Evolutionary conservation across 2,888 invertebrate genomes (phyloP).

Genomic region (Drosophila emarginata): DNA sequence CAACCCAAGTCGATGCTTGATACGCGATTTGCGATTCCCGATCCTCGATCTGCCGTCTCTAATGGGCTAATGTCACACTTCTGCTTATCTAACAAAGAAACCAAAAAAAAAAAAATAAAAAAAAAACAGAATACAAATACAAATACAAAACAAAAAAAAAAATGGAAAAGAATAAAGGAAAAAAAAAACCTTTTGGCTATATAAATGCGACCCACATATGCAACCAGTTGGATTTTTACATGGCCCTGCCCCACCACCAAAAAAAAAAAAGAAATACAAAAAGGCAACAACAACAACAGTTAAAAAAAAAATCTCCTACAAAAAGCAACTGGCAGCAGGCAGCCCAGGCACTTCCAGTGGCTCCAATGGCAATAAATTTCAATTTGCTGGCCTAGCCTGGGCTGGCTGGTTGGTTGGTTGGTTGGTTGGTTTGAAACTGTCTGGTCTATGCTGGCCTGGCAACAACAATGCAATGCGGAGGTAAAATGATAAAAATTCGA

Average conservation of each 20-base stretch:
- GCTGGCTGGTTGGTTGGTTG: not conserved
- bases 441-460: slow-evolving; percentile 52
- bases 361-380: slow-evolving; percentile 79
- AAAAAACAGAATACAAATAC: slow-evolving; percentile 31
- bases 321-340: slow-evolving; percentile 37
- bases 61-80: slow-evolving; percentile 76
- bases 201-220: slow-evolving; percentile 74
- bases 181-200: slow-evolving; percentile 19
- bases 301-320: slow-evolving; percentile 7
- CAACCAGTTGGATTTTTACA: slow-evolving; percentile 63
- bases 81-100: slow-evolving; percentile 51
- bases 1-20: slow-evolving; percentile 60
- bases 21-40: slow-evolving; percentile 42
- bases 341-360: slow-evolving; percentile 69
- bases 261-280: slow-evolving; percentile 61
- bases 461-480: slow-evolving; percentile 78
- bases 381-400: slow-evolving; percentile 66
- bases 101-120: not conserved
- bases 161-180: not conserved
- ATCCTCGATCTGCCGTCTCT: slow-evolving; percentile 57
- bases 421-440: slow-evolving; percentile 19
- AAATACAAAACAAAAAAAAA: not conserved
- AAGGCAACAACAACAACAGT: slow-evolving; percentile 6
- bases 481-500: slow-evolving; percentile 79
- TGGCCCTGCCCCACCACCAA: slow-evolving; percentile 6